A percentile compares a stretch with the other conserved stretches of the same genome.
phyloP scores from a whole-genome alignment of 1,140 invertebrate species.

The Eueides isabella region DNA sequence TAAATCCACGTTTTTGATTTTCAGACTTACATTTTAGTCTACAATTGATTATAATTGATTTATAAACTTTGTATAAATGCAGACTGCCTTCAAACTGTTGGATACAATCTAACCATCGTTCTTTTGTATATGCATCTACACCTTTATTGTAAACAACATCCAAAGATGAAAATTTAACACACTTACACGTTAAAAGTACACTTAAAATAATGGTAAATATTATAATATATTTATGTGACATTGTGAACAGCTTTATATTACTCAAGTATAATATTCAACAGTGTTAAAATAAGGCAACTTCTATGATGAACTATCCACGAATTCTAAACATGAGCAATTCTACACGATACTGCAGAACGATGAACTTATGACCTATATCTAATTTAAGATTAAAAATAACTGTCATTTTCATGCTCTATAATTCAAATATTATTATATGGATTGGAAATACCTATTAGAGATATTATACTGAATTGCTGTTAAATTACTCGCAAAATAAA shows the following conservation, averaged over 20 bases:
- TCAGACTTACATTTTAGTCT: slow-evolving; percentile 83
- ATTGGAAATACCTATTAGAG: neutral
- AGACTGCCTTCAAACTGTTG: slow-evolving; percentile 83
- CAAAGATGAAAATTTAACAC: slow-evolving; percentile 53
- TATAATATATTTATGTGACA: neutral
- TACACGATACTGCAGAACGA: neutral
- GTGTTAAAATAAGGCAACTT: neutral
- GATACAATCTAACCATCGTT: slow-evolving; percentile 87
- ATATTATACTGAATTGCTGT: neutral
- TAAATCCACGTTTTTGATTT: slow-evolving; percentile 73
- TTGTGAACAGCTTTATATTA: neutral
- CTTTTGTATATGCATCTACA: slow-evolving; percentile 85
- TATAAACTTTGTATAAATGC: slow-evolving; percentile 78
- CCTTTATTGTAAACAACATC: slow-evolving; percentile 81
- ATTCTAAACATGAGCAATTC: neutral
- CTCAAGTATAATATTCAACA: neutral
- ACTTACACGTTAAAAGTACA: slow-evolving; percentile 16
- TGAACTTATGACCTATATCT: slow-evolving; percentile 19
- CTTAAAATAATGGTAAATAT: neutral
- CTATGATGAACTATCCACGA: neutral
- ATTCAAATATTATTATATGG: neutral
- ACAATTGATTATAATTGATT: slow-evolving; percentile 80
- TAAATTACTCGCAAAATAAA: neutral
- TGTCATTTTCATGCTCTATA: neutral
- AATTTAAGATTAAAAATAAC: slow-evolving; percentile 11